phyloP scores from a whole-genome alignment of 2,113 vertebrate genomes.

The Hystrix cristata region DNA sequence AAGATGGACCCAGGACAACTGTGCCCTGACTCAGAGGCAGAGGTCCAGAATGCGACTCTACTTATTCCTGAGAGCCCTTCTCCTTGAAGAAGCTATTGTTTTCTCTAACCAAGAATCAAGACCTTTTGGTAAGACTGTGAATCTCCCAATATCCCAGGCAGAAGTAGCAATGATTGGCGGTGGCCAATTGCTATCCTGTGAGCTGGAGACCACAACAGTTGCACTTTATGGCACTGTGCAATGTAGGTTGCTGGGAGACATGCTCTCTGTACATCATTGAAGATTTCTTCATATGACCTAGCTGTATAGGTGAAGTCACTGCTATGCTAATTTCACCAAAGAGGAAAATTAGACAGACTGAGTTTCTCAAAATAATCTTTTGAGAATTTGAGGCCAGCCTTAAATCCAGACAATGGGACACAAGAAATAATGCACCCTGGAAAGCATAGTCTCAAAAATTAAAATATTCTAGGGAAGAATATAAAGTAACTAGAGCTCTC shows the following conservation, averaged over 20 bases:
- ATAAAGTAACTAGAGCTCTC: not conserved
- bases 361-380: not conserved
- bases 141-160: not conserved
- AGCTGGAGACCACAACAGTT: not conserved
- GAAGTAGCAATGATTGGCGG: not conserved
- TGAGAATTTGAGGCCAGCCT: not conserved
- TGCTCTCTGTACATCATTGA: not conserved
- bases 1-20: not conserved
- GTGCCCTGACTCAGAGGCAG: no score
- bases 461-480: not conserved
- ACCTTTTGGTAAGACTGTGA: not conserved
- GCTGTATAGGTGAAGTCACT: not conserved
- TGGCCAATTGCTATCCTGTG: accelerated
- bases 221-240: accelerated
- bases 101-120: not conserved
- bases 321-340: not conserved
- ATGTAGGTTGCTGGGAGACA: not conserved
- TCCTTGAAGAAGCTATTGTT: not conserved
- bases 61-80: not conserved
- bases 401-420: not conserved
- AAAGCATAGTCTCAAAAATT: not conserved
- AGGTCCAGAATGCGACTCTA: not conserved
- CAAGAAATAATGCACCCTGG: not conserved
- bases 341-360: not conserved
- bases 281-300: not conserved